Conservation (phyloP, 2,888 invertebrate genomes). For the Agriotes lineatus region DNA sequence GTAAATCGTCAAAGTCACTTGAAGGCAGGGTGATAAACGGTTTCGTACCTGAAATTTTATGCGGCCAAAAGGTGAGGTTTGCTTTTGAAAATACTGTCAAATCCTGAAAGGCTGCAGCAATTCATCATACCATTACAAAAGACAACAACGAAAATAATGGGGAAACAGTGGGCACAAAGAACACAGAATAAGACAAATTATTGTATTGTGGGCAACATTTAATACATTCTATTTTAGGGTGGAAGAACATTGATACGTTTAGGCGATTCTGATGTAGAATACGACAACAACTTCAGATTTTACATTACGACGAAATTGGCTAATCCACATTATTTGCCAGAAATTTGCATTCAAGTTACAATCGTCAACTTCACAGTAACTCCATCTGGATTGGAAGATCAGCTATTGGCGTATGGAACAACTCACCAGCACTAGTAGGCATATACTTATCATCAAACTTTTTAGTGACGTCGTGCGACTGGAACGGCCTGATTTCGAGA, state of each 20-base stretch:
- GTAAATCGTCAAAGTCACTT: too few species aligned
- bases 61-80: too few species aligned
- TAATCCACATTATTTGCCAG: conserved; percentile 94
- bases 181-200: too few species aligned
- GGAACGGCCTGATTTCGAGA: conserved; percentile 89
- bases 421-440: not conserved
- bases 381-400: conserved; percentile 90
- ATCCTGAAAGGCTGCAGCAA: too few species aligned
- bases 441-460: conserved; percentile 23
- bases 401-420: conserved; percentile 83
- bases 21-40: too few species aligned
- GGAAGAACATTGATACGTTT: conserved; percentile 86
- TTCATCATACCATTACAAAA: too few species aligned
- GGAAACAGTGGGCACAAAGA: too few species aligned
- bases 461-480: conserved; percentile 87
- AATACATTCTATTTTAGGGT: conserved; percentile 66
- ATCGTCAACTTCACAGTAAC: conserved; percentile 95
- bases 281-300: conserved; percentile 85
- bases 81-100: too few species aligned
- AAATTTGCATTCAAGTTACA: conserved; percentile 92
- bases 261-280: conserved; percentile 92
- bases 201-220: too few species aligned
- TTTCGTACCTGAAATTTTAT: too few species aligned
- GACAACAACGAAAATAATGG: too few species aligned
- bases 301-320: conserved; percentile 93